Base-by-base conservation (phyloP, 2,113 vertebrate species). In the Callithrix jacchus region DNA sequence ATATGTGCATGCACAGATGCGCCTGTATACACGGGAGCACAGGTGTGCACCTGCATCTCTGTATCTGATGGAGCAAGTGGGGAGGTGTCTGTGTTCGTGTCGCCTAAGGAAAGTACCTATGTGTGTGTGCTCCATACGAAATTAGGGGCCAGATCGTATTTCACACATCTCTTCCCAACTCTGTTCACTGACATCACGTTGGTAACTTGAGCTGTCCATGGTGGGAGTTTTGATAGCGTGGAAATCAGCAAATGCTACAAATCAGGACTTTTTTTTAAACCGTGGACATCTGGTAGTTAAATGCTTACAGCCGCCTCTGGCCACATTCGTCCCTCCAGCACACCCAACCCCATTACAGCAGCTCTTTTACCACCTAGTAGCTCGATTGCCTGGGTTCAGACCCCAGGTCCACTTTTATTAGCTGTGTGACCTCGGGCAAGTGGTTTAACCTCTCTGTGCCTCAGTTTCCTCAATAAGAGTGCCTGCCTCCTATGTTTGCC, bases 41-140 rank as follows among this genome's bases (percentile, higher is more conserved):
- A 4, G 25, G 21, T 56, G 83, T 32, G 27, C 12, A 25, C 32
- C 11, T 58, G 58, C 5, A 16, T 3, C 27, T 73, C 58, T 86
- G 32, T 8, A 2, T 47, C 92, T 86, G 56, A 30, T 6, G 8
- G n/a, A 27, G 66, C 30, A 14, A 0, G 8, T 6, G 8, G 11
- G 47, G 32, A 42, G 20, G 70, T 18, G 7, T 17, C 40, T 23
- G 3, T 3, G 25, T 54, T 37, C 4, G 4, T 18, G 52, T 7
- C 56, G 40, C 49, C 47, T 9, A 6, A 32, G 35, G n/a, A 9
- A 16, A 7, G 12, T 17, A n/a, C 0, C 0, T 14, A 0, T 6
- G 47, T 8, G 23, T 3, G 47, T 25, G 21, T 27, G 40, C 4
- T 18, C 37, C 0, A 0, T 18, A 45, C 45, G 10, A 86, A 8